Evolutionary conservation across 2,888 invertebrate species (phyloP).

Genomic region (Bugulina stolonifera): DNA sequence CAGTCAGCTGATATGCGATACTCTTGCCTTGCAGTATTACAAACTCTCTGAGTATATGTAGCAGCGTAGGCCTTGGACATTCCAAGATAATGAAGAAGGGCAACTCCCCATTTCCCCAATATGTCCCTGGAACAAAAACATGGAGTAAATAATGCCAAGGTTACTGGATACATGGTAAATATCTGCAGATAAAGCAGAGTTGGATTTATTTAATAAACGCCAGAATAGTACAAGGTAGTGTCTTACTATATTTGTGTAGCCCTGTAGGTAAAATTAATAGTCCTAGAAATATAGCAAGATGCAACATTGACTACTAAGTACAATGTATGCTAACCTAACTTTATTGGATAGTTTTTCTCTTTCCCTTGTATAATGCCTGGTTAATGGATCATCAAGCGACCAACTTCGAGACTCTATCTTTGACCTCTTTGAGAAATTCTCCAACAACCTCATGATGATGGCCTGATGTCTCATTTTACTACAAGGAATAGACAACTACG

Average conservation of each 20-base stretch:
- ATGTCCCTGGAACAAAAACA: neutral
- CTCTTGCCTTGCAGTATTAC: neutral
- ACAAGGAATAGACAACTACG: neutral
- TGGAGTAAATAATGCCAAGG: too few species aligned
- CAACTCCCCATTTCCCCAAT: neutral
- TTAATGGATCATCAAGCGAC: neutral
- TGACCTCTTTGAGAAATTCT: neutral
- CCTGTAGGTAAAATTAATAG: too few species aligned
- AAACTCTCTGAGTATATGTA: neutral
- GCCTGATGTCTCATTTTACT: neutral
- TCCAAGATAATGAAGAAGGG: slow-evolving; percentile 11
- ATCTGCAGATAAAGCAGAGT: too few species aligned
- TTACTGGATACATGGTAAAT: too few species aligned
- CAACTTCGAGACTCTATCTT: neutral
- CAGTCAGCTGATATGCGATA: neutral
- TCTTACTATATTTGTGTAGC: too few species aligned
- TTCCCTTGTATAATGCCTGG: neutral
- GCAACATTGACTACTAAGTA: too few species aligned
- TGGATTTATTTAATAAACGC: too few species aligned
- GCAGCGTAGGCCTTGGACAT: neutral
- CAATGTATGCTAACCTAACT: neutral
- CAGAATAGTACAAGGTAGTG: too few species aligned
- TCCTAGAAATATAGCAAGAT: too few species aligned
- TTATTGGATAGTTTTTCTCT: neutral
- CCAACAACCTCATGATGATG: neutral